These are phyloP conservation scores for Ooceraea biroi DNA, from an alignment of 1,140 invertebrate species.

Conservation along the genomic window DNA sequence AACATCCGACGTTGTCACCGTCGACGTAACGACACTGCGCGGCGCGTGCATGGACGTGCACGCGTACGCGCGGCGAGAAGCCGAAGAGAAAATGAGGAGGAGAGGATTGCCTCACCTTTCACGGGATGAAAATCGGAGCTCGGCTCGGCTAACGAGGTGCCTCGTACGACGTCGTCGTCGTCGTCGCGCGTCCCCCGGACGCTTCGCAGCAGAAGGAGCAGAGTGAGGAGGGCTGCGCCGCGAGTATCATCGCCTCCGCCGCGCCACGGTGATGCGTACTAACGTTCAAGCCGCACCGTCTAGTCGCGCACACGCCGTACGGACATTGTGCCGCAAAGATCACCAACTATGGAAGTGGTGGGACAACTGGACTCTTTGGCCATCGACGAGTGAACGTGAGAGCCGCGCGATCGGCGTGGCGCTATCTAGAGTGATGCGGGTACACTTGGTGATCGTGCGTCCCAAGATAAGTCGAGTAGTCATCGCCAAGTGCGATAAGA, in stretches of 20 bases:
- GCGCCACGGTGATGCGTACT: conserved; percentile 68
- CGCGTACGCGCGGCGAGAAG: conserved; percentile 10
- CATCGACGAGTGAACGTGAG: conserved; percentile 15
- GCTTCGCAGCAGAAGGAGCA: conserved; percentile 12
- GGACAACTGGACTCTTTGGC: conserved; percentile 47
- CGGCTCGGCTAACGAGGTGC: conserved; percentile 15
- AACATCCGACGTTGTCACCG: background rate
- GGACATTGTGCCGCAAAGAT: conserved; percentile 78
- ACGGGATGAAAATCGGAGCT: conserved; percentile 53
- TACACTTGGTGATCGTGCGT: conserved; percentile 32
- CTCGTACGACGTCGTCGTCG: conserved; percentile 41
- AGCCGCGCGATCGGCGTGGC: conserved; percentile 72
- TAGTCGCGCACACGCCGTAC: conserved; percentile 80
- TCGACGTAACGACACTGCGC: conserved; percentile 22
- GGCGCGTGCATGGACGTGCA: conserved; percentile 10
- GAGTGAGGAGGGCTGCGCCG: conserved; percentile 28
- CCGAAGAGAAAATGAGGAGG: background rate
- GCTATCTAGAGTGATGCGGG: conserved; percentile 75
- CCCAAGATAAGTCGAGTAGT: conserved; percentile 19
- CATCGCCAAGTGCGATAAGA: background rate
- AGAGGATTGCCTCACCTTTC: conserved; percentile 65
- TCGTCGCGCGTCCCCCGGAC: conserved; percentile 2
- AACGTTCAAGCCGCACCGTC: conserved; percentile 73
- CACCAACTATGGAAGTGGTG: conserved; percentile 80
- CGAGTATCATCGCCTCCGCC: conserved; percentile 72